Conservation (phyloP, 2,888 invertebrate species). For the Dicranocentrus wangi region DNA sequence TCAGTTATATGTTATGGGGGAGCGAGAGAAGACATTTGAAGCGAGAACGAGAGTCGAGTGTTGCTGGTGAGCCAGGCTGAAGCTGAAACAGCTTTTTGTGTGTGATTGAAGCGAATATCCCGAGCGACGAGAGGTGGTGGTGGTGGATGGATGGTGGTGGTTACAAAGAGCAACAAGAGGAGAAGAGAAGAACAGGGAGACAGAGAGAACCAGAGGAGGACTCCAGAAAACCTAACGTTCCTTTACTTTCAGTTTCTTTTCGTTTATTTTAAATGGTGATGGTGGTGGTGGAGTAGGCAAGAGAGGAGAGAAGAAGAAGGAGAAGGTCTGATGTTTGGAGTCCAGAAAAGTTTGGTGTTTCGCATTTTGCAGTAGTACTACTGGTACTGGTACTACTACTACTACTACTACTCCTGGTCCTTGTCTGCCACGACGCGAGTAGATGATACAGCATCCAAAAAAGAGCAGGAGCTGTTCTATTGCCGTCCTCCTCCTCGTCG, state of each 20-base stretch:
- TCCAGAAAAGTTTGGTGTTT: not conserved
- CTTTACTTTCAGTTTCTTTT: not conserved
- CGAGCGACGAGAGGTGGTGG: too few species aligned
- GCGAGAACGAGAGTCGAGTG: not conserved
- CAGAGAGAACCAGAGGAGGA: constrained; percentile 25
- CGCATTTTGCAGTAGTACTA: not conserved
- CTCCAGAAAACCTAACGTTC: not conserved
- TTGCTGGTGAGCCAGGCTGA: not conserved
- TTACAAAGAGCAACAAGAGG: constrained; percentile 38
- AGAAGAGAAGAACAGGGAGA: not conserved
- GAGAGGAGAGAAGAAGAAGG: not conserved
- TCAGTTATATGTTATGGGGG: constrained; percentile 30
- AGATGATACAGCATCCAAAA: not conserved
- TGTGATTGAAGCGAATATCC: constrained; percentile 28
- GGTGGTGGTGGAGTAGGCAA: not conserved
- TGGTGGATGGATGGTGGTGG: constrained; percentile 34
- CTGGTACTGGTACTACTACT: not conserved
- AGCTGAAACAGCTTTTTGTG: too few species aligned
- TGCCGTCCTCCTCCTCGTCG: not conserved
- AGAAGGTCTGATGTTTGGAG: not conserved
- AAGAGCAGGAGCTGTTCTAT: not conserved
- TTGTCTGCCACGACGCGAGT: not conserved
- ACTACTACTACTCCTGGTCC: not conserved
- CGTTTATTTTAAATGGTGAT: constrained; percentile 9
- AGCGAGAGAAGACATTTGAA: constrained; percentile 15